Base-by-base conservation (phyloP, 2,113 vertebrate species). In the Sula dactylatra region DNA sequence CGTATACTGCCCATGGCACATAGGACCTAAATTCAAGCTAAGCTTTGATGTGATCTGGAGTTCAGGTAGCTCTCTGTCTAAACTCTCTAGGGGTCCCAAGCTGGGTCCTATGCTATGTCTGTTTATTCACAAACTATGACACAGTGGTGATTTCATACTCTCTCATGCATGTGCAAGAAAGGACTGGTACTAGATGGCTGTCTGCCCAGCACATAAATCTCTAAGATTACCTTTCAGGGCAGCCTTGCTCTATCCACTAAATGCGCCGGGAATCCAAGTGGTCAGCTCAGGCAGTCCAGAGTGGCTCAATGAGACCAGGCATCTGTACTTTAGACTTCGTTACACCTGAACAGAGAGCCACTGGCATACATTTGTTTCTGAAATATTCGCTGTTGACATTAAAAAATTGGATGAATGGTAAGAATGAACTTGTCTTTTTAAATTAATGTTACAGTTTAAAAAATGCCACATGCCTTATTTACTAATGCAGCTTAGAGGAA, bases 1-100 rank as follows among this genome's bases (percentile, higher is more conserved):
- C 2, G 1, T 36, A 18, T 4, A 12, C 16, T 77, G 36, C 4
- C 17, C 2, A 1, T 56, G 14, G n/a, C 22, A 38, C 10, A 3
- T 1, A n/a, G 4, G 14, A 9, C 36, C 18, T 69, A 52, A 55
- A 47, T 65, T 80, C 36, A 73, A 93, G 49, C 13, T 32, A 83
- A 61, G 5, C 24, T 88, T 65, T 83, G 24, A 45, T 45, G 16
- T 27, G 42, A 71, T 31, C n/a, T 24, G 9, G 15, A 69, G 21
- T 16, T 76, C 52, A 67, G 27, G 13, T 45, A 74, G 10, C 7
- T 8, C 12, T 74, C 55, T 78, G 27, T 34, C 59, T 82, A 64
- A 76, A 85, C 54, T n/a, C 21, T 72, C 72, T 56, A n/a, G 61
- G 3, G 7, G 8, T 59, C 22, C 19, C 13, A 47, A 25, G 6